Conservation (phyloP, 2,888 invertebrate genomes). For the Itoplectis maculator region DNA sequence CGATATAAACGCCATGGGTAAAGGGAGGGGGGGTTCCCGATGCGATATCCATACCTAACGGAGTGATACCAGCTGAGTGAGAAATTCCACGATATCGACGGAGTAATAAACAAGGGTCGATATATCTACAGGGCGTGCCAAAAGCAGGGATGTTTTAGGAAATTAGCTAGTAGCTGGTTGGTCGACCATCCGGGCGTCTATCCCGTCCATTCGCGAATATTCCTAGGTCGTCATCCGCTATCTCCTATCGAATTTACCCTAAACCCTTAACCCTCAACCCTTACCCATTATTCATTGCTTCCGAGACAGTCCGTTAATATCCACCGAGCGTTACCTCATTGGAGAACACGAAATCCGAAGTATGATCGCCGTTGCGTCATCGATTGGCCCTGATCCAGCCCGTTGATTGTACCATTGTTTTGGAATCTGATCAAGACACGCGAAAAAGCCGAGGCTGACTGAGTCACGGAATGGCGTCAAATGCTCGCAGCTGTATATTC, state of each 20-base stretch:
- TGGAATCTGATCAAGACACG: neutral
- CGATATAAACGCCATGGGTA: conserved; percentile 30
- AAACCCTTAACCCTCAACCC: too few relatives aligned
- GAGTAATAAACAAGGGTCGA: neutral
- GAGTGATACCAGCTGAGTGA: conserved; percentile 21
- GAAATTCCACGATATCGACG: conserved; percentile 18
- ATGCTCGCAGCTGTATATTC: neutral
- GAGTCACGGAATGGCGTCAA: too few relatives aligned
- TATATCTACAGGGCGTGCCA: neutral
- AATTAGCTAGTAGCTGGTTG: too few relatives aligned
- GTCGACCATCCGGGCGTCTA: too few relatives aligned
- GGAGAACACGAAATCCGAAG: neutral
- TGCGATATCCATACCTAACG: conserved; percentile 31
- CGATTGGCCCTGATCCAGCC: neutral
- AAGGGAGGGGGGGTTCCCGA: conserved; percentile 6
- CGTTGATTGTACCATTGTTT: neutral
- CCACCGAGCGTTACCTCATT: neutral
- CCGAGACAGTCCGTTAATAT: neutral
- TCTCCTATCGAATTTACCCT: too few relatives aligned
- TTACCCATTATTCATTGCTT: too few relatives aligned
- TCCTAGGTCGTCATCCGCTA: too few relatives aligned
- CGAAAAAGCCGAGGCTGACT: too few relatives aligned
- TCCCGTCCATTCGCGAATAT: too few relatives aligned
- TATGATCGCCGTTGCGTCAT: neutral
- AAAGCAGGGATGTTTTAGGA: too few relatives aligned